Evolutionary conservation across 2,113 vertebrate species (phyloP).

Genomic region (human): DNA sequence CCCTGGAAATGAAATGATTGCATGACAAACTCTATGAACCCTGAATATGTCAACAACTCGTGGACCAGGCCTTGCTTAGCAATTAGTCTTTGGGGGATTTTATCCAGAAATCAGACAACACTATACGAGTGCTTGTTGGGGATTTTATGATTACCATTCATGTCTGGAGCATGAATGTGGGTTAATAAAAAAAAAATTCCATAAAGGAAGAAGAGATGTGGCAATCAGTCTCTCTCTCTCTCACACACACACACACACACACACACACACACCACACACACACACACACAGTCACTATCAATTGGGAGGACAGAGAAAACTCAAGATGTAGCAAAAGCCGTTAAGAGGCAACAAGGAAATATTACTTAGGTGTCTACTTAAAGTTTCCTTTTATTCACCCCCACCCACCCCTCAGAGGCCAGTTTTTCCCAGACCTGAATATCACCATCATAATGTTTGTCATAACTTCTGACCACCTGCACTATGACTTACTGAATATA

Average conservation of each 20-base stretch:
- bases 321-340: background rate
- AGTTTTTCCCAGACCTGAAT: background rate
- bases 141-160: constrained; percentile 66
- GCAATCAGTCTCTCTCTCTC: background rate
- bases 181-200: constrained; percentile 34
- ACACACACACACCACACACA: too few species aligned
- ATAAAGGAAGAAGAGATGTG: constrained; percentile 4
- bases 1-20: constrained; percentile 83
- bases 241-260: background rate
- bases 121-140: constrained; percentile 67
- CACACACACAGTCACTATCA: background rate
- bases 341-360: constrained; percentile 1
- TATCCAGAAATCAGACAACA: constrained; percentile 80
- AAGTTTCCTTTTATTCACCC: background rate
- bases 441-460: constrained; percentile 12
- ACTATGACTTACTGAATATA: background rate
- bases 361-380: constrained; percentile 11
- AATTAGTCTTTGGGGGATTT: constrained; percentile 81
- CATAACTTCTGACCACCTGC: background rate
- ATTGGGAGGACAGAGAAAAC: background rate
- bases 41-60: constrained; percentile 82
- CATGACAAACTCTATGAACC: constrained; percentile 82
- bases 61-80: constrained; percentile 80
- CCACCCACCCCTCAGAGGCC: background rate
- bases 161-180: constrained; percentile 53